Conservation (phyloP, 2,888 invertebrate genomes). For the Smittia sp. region DNA sequence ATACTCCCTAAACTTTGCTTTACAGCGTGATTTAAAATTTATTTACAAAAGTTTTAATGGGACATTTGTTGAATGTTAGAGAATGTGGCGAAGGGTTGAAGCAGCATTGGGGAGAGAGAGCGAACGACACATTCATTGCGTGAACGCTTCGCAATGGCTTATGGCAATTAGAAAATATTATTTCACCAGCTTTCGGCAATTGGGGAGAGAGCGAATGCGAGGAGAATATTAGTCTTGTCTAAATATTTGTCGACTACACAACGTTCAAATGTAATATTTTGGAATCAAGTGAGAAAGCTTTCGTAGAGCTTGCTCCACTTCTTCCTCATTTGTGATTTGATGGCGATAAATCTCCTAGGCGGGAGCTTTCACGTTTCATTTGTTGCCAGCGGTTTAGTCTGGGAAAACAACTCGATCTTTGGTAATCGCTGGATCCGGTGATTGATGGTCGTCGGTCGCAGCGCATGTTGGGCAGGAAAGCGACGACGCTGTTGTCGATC, state of each 20-base stretch:
- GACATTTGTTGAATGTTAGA: slow-evolving; percentile 10
- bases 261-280: not conserved
- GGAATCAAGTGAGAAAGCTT: not conserved
- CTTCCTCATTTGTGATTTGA: too few species aligned
- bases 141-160: not conserved
- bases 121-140: not conserved
- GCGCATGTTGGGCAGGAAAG: not conserved
- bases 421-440: not conserved
- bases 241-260: not conserved
- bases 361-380: not conserved
- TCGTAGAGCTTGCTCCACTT: too few species aligned
- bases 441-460: not conserved
- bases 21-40: not conserved
- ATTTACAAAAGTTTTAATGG: slow-evolving; percentile 15
- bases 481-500: not conserved
- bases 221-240: not conserved
- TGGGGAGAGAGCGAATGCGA: not conserved
- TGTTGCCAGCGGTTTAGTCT: not conserved
- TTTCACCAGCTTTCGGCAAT: not conserved
- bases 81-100: not conserved
- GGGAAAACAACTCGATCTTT: slow-evolving; percentile 4
- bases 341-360: too few species aligned
- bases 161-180: not conserved
- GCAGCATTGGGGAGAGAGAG: not conserved
- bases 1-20: not conserved